A percentile compares a stretch with the other conserved stretches of the same genome.
These are phyloP conservation scores for Calcarius ornatus DNA, from an alignment of 2,113 vertebrate genomes.

Conservation along the genomic window DNA sequence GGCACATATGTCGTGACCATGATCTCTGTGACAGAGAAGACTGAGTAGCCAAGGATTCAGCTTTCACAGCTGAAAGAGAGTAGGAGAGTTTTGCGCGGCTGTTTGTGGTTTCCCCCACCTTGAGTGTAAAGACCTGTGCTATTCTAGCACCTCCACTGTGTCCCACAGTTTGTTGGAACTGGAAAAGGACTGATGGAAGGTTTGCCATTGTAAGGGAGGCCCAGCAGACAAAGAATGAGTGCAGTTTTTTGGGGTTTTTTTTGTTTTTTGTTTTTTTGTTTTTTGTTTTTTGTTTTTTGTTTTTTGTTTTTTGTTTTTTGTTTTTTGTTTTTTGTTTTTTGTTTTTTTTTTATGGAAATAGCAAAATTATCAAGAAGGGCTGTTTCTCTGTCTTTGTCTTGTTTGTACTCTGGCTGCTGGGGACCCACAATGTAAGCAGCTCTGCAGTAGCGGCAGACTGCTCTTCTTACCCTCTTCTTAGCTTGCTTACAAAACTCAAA, in stretches of 20 bases:
- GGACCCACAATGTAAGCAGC: not conserved
- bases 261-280: no score
- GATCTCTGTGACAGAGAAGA: fast-evolving
- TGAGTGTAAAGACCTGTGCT: not conserved
- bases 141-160: not conserved
- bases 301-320: no score
- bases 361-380: not conserved
- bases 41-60: not conserved
- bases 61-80: not conserved
- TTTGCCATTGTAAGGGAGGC: not conserved
- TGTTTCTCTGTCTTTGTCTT: not conserved
- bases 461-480: not conserved
- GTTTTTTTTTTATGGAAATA: not conserved
- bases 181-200: not conserved
- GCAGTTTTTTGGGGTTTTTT: not conserved
- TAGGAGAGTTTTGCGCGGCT: not conserved
- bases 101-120: not conserved
- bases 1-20: not conserved
- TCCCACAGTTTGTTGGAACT: not conserved
- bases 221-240: not conserved
- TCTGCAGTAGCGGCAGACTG: not conserved
- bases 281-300: no score
- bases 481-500: not conserved
- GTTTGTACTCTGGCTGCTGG: not conserved
- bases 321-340: not conserved